Evolutionary conservation across 2,888 invertebrate genomes (phyloP).

Genomic region (Spilarctia lutea): DNA sequence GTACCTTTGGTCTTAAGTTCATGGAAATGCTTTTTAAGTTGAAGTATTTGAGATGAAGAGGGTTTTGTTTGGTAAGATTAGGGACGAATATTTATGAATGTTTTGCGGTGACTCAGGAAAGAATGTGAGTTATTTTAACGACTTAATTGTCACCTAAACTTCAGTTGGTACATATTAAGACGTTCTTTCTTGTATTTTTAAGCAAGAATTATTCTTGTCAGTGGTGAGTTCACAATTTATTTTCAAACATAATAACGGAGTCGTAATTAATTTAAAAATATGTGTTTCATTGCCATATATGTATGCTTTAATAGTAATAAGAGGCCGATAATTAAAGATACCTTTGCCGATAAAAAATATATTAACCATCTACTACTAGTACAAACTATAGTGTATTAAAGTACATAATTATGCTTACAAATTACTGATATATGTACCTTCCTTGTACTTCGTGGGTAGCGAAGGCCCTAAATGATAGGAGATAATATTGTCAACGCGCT

Average conservation of each 20-base stretch:
- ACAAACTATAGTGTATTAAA: background rate
- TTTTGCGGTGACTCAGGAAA: constrained; percentile 18
- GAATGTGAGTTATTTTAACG: constrained; percentile 21
- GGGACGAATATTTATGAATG: constrained; percentile 21
- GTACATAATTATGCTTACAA: background rate
- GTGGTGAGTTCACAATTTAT: background rate
- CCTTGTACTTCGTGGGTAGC: background rate
- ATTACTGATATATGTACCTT: background rate
- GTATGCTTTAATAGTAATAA: background rate
- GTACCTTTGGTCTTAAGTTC: constrained; percentile 35
- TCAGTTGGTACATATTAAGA: constrained; percentile 14
- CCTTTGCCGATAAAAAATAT: background rate
- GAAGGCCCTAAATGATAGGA: background rate
- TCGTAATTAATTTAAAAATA: background rate
- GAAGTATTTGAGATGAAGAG: constrained; percentile 31
- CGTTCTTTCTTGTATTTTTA: background rate
- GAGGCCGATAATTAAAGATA: background rate
- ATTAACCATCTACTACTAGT: background rate
- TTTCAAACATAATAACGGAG: background rate
- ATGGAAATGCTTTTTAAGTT: constrained; percentile 37
- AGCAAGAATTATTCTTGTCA: background rate
- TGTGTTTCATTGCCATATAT: background rate
- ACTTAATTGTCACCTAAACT: constrained; percentile 27
- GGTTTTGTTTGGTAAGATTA: constrained; percentile 32
- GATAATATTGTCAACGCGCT: background rate